Percentiles rank a stretch among this genome's conserved stretches.
phyloP scores from a whole-genome alignment of 2,113 vertebrate species.

The Seriola aureovittata region DNA sequence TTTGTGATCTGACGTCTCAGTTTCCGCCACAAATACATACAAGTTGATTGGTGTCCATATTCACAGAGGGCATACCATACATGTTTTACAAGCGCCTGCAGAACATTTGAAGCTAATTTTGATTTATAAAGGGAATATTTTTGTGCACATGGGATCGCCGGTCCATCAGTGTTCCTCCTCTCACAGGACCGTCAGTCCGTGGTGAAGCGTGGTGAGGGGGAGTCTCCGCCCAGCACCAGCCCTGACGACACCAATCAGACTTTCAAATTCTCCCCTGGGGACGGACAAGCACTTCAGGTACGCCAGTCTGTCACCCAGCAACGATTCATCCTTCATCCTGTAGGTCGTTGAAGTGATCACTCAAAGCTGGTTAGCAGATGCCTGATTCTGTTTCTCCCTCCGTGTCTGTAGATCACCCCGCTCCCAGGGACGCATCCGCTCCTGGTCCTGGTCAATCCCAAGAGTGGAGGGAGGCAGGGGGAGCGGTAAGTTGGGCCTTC shows the following conservation, averaged over 20 bases:
- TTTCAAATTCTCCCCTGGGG: slow-evolving; percentile 87
- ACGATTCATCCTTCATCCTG: not conserved
- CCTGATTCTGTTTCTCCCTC: slow-evolving; percentile 12
- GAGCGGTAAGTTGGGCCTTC: slow-evolving; percentile 84
- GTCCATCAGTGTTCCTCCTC: not conserved
- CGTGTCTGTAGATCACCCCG: slow-evolving; percentile 88
- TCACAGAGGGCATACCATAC: too few relatives aligned
- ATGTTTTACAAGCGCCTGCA: slow-evolving; percentile 1
- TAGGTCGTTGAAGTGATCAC: not conserved
- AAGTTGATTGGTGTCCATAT: not conserved
- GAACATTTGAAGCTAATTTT: not conserved
- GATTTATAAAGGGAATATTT: not conserved
- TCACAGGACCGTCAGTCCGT: slow-evolving; percentile 82
- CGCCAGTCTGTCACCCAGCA: not conserved
- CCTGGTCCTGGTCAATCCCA: slow-evolving; percentile 95
- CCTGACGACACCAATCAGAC: slow-evolving; percentile 86
- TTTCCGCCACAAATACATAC: slow-evolving; percentile 2
- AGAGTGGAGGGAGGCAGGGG: slow-evolving; percentile 95
- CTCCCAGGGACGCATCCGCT: slow-evolving; percentile 92
- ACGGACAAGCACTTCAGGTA: slow-evolving; percentile 91
- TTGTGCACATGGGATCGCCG: too few relatives aligned
- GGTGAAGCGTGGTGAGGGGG: slow-evolving; percentile 83
- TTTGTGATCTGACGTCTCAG: too few relatives aligned
- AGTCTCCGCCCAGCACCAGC: slow-evolving; percentile 87
- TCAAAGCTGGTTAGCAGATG: not conserved